Conservation (phyloP, 2,888 invertebrate genomes). For the Lagria hirta region DNA sequence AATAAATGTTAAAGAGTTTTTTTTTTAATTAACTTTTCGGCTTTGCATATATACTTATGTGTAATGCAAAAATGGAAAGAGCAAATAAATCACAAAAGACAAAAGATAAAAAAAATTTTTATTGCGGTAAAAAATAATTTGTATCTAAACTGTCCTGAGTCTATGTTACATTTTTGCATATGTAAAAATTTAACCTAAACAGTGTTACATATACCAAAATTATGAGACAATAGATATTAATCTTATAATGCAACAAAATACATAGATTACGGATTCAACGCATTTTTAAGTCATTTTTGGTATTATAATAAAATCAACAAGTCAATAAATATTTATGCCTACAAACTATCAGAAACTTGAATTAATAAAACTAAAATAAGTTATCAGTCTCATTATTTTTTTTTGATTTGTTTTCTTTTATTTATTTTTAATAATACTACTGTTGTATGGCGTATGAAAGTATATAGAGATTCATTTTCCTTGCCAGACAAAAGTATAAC, state of each 20-base stretch:
- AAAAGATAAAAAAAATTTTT: too few species aligned
- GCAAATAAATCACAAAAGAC: too few species aligned
- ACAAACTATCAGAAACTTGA: constrained; percentile 7
- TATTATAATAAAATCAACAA: constrained; percentile 6
- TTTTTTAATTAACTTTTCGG: too few species aligned
- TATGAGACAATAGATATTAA: neutral
- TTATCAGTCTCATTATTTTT: constrained; percentile 13
- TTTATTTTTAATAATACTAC: neutral
- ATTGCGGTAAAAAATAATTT: constrained; percentile 16
- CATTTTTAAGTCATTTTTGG: constrained; percentile 9
- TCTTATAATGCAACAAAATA: too few species aligned
- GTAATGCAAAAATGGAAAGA: too few species aligned
- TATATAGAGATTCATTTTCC: constrained; percentile 5
- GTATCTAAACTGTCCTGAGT: constrained; percentile 8
- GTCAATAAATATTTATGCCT: constrained; percentile 1
- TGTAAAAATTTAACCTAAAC: constrained; percentile 1
- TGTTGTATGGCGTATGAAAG: constrained; percentile 1
- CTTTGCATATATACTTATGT: too few species aligned
- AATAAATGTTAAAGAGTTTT: too few species aligned
- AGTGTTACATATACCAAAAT: constrained; percentile 1
- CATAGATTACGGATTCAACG: constrained; percentile 10
- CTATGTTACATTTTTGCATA: constrained; percentile 10
- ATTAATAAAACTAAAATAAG: too few species aligned
- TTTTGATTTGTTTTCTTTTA: constrained; percentile 2
- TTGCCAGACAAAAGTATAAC: neutral